Conservation (phyloP, 2,888 invertebrate species). For the Smittia sp. region DNA sequence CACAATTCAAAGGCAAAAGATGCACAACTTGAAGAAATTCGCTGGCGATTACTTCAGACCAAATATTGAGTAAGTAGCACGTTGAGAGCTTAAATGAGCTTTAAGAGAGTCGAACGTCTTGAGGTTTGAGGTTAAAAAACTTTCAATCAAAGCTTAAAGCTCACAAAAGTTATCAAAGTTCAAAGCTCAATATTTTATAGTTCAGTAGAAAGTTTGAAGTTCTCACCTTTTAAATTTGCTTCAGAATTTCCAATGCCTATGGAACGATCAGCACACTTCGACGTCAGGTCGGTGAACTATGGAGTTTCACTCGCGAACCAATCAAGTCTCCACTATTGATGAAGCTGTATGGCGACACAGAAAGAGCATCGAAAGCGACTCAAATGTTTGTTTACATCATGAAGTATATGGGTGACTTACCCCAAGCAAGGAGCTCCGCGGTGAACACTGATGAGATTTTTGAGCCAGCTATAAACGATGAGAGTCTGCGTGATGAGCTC, state of each 20-base stretch:
- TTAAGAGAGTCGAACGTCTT: too few relatives aligned
- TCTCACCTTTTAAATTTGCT: constrained; percentile 42
- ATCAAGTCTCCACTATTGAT: constrained; percentile 78
- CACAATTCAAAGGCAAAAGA: constrained; percentile 64
- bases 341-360: constrained; percentile 69
- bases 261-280: constrained; percentile 66
- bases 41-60: constrained; percentile 75
- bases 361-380: constrained; percentile 69
- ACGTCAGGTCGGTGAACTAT: constrained; percentile 70
- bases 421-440: constrained; percentile 72
- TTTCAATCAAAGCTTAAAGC: too few relatives aligned
- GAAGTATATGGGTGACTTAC: constrained; percentile 85
- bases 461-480: constrained; percentile 69
- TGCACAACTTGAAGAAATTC: constrained; percentile 81
- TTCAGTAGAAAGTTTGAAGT: background rate
- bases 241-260: constrained; percentile 57
- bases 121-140: too few relatives aligned
- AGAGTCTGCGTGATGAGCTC: constrained; percentile 79
- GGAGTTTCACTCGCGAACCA: constrained; percentile 78
- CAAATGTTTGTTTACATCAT: constrained; percentile 72
- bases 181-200: background rate
- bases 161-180: background rate
- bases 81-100: constrained; percentile 16
- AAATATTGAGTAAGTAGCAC: constrained; percentile 44
- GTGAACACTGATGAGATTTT: constrained; percentile 90